Percentiles rank a stretch among this genome's conserved stretches.
Evolutionary conservation across 2,797 vertebrate species (phyloP).

Genomic region (Ciconia nigra): DNA sequence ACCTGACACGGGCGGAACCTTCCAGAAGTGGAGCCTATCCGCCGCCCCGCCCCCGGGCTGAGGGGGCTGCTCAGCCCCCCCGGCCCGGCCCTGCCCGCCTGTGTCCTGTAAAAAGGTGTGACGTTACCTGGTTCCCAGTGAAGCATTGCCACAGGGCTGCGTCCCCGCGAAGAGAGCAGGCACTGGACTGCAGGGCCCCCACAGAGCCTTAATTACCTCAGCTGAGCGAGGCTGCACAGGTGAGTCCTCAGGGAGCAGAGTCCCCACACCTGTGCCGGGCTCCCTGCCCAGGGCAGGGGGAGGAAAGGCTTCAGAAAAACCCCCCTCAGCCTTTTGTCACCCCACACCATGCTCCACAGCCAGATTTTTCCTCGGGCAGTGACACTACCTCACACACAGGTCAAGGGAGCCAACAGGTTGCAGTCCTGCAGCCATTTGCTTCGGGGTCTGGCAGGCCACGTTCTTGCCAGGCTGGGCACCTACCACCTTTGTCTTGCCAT

Average conservation of each 20-base stretch:
- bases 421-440: not conserved
- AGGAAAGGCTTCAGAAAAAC: not conserved
- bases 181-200: too few relatives aligned
- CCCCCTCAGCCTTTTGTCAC: too few relatives aligned
- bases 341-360: not conserved
- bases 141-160: too few relatives aligned
- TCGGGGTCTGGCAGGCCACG: too few relatives aligned
- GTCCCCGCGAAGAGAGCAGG: rapidly evolving
- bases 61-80: not conserved
- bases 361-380: not conserved
- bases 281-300: too few relatives aligned
- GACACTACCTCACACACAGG: not conserved
- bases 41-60: not conserved
- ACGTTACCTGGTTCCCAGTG: too few relatives aligned
- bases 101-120: rapidly evolving
- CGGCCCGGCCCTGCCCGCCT: not conserved
- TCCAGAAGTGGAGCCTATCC: not conserved
- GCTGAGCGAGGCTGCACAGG: rapidly evolving
- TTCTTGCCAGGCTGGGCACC: too few relatives aligned
- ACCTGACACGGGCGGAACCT: not conserved
- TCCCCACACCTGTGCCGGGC: not conserved
- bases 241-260: not conserved
- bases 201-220: rapidly evolving
- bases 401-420: rapidly evolving
- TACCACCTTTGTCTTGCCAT: not conserved